A percentile compares a stretch with the other conserved stretches of the same genome.
Evolutionary conservation across 2,888 invertebrate species (phyloP).

Genomic region (Eledona agricola): DNA sequence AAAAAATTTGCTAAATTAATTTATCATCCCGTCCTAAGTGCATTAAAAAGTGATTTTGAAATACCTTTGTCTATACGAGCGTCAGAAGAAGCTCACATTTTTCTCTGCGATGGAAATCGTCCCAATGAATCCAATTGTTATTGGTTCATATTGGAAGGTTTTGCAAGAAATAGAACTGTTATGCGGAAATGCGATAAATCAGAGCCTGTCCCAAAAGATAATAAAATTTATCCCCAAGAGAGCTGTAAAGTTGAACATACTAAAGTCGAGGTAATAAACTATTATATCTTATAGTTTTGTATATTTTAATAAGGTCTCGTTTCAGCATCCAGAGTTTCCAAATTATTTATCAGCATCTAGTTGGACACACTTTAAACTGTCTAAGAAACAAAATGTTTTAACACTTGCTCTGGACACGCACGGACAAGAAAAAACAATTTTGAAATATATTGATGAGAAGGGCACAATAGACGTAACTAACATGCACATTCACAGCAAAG

Average conservation of each 20-base stretch:
- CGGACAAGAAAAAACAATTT: background rate
- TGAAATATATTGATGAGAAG: slow-evolving; percentile 4
- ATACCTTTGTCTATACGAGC: slow-evolving; percentile 19
- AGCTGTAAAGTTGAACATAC: too few relatives aligned
- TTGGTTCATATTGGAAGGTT: slow-evolving; percentile 24
- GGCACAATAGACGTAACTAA: background rate
- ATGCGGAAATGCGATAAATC: slow-evolving; percentile 13
- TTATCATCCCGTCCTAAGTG: background rate
- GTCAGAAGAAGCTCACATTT: slow-evolving; percentile 20
- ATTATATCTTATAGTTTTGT: too few relatives aligned
- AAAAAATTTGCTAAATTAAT: background rate
- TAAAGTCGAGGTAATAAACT: too few relatives aligned
- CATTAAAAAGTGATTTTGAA: slow-evolving; percentile 7
- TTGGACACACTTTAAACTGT: slow-evolving; percentile 10
- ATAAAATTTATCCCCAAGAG: background rate
- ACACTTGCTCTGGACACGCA: background rate
- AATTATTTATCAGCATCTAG: background rate
- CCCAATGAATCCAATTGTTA: slow-evolving; percentile 17
- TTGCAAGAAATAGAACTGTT: slow-evolving; percentile 3
- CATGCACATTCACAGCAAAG: slow-evolving; percentile 14
- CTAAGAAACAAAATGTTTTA: background rate
- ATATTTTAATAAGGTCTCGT: too few relatives aligned
- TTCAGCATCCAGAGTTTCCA: background rate
- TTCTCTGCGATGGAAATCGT: slow-evolving; percentile 22
- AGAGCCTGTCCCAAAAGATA: background rate